A percentile compares a stretch with the other conserved stretches of the same genome.
Conservation (phyloP, 2,888 invertebrate species). For the Spilosoma lubricipeda region DNA sequence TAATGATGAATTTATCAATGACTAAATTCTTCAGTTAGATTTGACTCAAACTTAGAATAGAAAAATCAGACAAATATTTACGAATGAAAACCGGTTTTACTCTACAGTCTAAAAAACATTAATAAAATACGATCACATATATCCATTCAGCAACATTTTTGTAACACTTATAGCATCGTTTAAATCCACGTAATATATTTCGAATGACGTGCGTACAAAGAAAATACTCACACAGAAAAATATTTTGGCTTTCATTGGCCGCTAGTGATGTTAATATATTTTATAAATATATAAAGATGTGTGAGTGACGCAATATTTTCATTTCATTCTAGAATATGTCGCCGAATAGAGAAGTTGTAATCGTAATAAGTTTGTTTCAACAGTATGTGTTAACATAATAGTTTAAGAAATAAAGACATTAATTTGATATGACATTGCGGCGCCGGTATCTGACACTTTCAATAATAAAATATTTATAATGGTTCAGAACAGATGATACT, state of each 20-base stretch:
- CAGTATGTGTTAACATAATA: conserved; percentile 7
- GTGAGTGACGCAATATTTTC: conserved; percentile 29
- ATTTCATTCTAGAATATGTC: conserved; percentile 37
- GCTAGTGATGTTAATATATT: conserved; percentile 32
- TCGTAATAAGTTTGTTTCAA: conserved; percentile 17
- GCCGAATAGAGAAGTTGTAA: conserved; percentile 24
- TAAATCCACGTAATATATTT: conserved; percentile 33
- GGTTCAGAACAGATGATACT: neutral
- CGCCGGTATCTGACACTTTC: neutral
- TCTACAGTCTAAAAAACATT: conserved; percentile 5
- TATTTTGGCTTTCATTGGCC: conserved; percentile 35
- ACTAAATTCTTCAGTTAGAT: neutral
- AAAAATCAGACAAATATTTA: neutral
- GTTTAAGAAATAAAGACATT: conserved; percentile 9
- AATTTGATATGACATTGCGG: neutral
- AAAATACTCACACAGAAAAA: conserved; percentile 27
- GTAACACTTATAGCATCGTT: conserved; percentile 25
- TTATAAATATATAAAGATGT: conserved; percentile 41
- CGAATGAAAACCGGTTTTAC: neutral
- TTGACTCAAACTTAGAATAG: neutral
- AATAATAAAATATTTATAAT: neutral
- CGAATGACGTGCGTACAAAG: conserved; percentile 33
- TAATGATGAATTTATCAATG: neutral
- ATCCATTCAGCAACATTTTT: conserved; percentile 22
- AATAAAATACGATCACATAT: conserved; percentile 16